Base-by-base conservation (phyloP, 2,797 vertebrate species). In the Potorous gilbertii region DNA sequence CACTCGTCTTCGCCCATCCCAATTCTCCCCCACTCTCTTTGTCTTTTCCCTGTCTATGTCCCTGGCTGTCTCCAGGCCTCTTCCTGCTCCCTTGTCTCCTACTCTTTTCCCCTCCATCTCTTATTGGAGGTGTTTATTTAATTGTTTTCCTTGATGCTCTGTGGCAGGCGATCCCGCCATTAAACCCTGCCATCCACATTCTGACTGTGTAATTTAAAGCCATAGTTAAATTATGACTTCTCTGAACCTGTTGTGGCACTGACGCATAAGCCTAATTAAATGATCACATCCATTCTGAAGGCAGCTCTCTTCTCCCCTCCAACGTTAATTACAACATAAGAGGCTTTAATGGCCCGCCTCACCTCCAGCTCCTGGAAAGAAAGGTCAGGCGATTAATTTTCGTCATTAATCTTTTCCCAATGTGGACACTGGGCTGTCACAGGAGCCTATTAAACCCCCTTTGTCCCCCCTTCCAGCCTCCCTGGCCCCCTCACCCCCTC, bases 261-360 rank as follows among this genome's bases (percentile, higher is more conserved):
- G 98, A 99, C 98, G 99, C 99, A 99, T 99, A 99, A 99, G 99
- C 99, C 99, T 99, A 99, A 99, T 99, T 99, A 99, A 99, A 99
- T 99, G 99, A 99, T 99, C 99, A 98, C 99, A 99, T 99, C 99
- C 98, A 99, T 99, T 99, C 99, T 98, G 98, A 98, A 98, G 99
- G 98, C 99, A 98, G 99, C 98, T 98, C 99, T 99, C 99, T 98
- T 99, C 98, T 99, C 98, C 98, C 99, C 98, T 99, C 98, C 98
- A 99, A 99, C 99, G 99, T 99, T 99, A 99, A 99, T 99, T 99
- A 99, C 99, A 99, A 99, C 99, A 99, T 99, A 99, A 99, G 99
- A 99, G 99, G 99, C 99, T 99, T 99, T 99, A 99, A 99, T 99
- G 99, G 99, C 99, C 99, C 98, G 98, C 99, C 99, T 99, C 99